phyloP scores from a whole-genome alignment of 1,140 invertebrate species.

The Drosophila subpulchrella region DNA sequence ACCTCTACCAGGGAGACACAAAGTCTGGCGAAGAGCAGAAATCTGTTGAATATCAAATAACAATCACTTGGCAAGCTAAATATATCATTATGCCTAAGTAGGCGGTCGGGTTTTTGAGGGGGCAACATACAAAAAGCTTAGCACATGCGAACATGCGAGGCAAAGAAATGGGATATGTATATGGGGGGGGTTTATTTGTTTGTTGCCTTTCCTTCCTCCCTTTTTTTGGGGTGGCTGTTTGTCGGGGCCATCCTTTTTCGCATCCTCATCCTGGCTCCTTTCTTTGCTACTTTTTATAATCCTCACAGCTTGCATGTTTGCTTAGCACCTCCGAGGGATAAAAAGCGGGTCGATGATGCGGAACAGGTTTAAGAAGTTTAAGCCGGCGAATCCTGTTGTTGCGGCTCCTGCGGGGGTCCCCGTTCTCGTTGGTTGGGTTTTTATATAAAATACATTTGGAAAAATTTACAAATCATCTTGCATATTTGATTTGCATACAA shows the following conservation, averaged over 20 bases:
- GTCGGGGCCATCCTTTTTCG: conserved; percentile 64
- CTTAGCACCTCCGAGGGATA: conserved; percentile 66
- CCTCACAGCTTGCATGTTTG: conserved; percentile 76
- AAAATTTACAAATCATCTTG: conserved; percentile 81
- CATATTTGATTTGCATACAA: conserved; percentile 80
- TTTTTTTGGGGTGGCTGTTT: conserved; percentile 55
- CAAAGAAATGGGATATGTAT: conserved; percentile 13
- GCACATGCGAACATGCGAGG: conserved; percentile 36
- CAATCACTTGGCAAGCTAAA: conserved; percentile 83
- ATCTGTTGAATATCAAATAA: conserved; percentile 84
- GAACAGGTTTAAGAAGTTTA: conserved; percentile 55
- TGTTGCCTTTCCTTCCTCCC: conserved; percentile 24
- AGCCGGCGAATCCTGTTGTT: conserved; percentile 46
- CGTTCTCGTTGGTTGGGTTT: conserved; percentile 4
- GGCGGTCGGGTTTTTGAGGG: conserved; percentile 53
- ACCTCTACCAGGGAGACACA: conserved; percentile 36
- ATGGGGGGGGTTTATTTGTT: conserved; percentile 14
- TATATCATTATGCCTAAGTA: conserved; percentile 83
- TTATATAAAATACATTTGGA: conserved; percentile 68
- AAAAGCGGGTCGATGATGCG: conserved; percentile 35
- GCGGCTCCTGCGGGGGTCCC: conserved; percentile 9
- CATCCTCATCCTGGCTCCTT: conserved; percentile 4
- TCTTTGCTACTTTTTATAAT: conserved; percentile 57
- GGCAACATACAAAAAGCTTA: conserved; percentile 42
- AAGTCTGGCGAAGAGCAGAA: conserved; percentile 48